A percentile compares a stretch with the other conserved stretches of the same genome.
These are phyloP conservation scores for Galagoides demidoff DNA, from an alignment of 2,797 vertebrate species.

Conservation along the genomic window DNA sequence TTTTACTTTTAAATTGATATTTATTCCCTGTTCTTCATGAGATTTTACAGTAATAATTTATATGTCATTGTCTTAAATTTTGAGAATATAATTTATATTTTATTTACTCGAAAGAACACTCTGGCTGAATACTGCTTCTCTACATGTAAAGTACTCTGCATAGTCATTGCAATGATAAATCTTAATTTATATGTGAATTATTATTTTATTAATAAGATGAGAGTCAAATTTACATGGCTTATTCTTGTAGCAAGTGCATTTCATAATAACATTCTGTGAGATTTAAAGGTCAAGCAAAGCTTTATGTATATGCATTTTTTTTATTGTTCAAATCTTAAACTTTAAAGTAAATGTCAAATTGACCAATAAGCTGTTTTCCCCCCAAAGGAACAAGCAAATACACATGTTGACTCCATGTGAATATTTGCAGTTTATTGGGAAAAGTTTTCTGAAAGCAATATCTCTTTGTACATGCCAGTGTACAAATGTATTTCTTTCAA, in stretches of 20 bases:
- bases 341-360: slow-evolving; percentile 75
- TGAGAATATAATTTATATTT: slow-evolving; percentile 29
- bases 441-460: slow-evolving; percentile 80
- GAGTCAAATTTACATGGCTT: neutral
- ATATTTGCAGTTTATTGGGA: slow-evolving; percentile 74
- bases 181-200: neutral
- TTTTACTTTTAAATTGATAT: slow-evolving; percentile 73
- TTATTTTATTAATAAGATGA: slow-evolving; percentile 33
- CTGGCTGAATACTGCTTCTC: neutral
- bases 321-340: slow-evolving; percentile 49
- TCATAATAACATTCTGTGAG: neutral
- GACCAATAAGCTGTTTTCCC: neutral
- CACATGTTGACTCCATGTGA: slow-evolving; percentile 65
- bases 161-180: slow-evolving; percentile 24
- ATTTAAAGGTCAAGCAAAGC: slow-evolving; percentile 10
- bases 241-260: neutral
- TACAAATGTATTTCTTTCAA: slow-evolving; percentile 85
- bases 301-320: neutral
- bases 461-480: slow-evolving; percentile 79
- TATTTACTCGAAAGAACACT: neutral
- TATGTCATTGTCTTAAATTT: slow-evolving; percentile 46
- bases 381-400: slow-evolving; percentile 64
- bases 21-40: slow-evolving; percentile 74
- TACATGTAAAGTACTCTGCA: neutral
- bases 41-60: slow-evolving; percentile 6